Base-by-base conservation (phyloP, 64 coral and sea anemone genomes). In the Porites australiensis region DNA sequence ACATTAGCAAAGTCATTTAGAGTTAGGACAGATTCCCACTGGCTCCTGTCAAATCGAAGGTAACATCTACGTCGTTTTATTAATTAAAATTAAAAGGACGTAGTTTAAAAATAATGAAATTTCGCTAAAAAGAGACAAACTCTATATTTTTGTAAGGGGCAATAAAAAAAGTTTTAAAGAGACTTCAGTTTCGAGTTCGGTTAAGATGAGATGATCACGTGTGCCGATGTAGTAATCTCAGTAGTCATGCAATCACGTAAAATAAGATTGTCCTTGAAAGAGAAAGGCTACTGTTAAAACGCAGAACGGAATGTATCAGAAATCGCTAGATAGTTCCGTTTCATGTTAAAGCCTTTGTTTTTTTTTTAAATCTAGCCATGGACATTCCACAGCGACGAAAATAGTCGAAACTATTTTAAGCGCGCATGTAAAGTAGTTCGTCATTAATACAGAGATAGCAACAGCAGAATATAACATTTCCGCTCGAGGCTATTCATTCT, bases 351-450 rank as follows among this genome's bases (percentile, higher is more conserved):
- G 16, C 16, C 51, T 47, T 50, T 84, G 50, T 61, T 69, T 50
- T 68, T 18, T 10, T 51, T 13, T 68, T 76, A 50, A 44, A 50
- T 7, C 44, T 27, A 84, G 69, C 44, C 44, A 84, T 63, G 64
- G 48, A 69, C 81, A 84, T 84, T 84, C 62, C 81, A 51, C 18
- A 52, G 13, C 1, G 81, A 84, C 81, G 63, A 84, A 67, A 66
- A 70, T 84, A 84, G 20, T 84, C 47, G 8, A 69, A 81, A 68
- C 63, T 84, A 84, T 84, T 83, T 84, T 84, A 22, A 82, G 19
- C 45, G 47, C 22, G 46, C 15, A 19, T 84, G 44, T 18, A 67
- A 84, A 54, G 50, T 64, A 18, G 44, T 46, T 14, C 27, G 15
- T 3, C 23, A 5, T 18, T 12, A 84, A 37, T 37, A 37, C 27